These are phyloP conservation scores for Dascillus cervinus DNA, from an alignment of 2,888 invertebrate genomes.

Conservation along the genomic window DNA sequence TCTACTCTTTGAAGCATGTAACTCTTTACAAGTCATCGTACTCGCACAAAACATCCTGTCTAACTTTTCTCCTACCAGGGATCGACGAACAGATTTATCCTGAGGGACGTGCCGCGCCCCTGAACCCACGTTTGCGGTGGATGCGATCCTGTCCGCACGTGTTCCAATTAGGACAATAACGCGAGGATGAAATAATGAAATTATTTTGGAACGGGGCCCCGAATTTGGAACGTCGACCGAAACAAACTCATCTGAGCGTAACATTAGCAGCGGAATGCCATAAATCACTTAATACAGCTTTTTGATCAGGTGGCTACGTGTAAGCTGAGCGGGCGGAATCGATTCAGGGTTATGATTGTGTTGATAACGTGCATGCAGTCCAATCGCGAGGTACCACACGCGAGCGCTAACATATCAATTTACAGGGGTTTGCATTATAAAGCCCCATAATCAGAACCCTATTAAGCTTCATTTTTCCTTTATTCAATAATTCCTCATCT, in stretches of 20 bases:
- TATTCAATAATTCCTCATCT: too few relatives aligned
- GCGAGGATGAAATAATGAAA: too few relatives aligned
- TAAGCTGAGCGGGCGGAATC: conserved; percentile 14
- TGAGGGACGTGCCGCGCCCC: too few relatives aligned
- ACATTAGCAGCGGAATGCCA: conserved; percentile 12
- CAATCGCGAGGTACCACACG: conserved; percentile 19
- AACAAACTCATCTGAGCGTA: conserved; percentile 7
- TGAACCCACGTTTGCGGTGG: too few relatives aligned
- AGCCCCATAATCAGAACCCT: conserved; percentile 22
- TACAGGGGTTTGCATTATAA: conserved; percentile 20
- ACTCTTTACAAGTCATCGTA: conserved; percentile 1
- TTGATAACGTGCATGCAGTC: conserved; percentile 21
- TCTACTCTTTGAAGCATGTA: conserved; percentile 3
- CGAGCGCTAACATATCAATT: conserved; percentile 26
- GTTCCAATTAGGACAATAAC: too few relatives aligned
- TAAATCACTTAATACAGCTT: conserved; percentile 16
- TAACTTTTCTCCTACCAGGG: neutral
- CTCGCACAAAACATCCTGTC: neutral
- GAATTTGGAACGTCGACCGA: too few relatives aligned
- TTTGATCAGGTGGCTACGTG: conserved; percentile 15
- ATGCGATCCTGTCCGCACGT: too few relatives aligned
- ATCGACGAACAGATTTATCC: too few relatives aligned
- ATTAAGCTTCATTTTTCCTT: too few relatives aligned
- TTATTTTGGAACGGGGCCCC: too few relatives aligned
- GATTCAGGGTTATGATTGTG: conserved; percentile 17